A percentile compares a stretch with the other conserved stretches of the same genome.
phyloP scores from a whole-genome alignment of 2,888 invertebrate species.

The Acanthopleura granulata region DNA sequence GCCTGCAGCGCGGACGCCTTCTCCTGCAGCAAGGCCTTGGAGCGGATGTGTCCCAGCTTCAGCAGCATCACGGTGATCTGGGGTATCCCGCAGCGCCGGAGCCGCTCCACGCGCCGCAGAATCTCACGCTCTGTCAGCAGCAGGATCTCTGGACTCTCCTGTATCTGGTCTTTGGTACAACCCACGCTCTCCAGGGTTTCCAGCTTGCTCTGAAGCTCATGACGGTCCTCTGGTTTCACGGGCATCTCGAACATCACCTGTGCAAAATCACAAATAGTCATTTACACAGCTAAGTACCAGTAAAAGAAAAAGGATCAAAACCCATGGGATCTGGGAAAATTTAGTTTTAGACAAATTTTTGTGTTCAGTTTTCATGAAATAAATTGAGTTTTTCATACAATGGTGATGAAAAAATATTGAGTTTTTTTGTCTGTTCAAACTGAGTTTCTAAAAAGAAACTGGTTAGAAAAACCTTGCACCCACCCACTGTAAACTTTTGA shows the following conservation, averaged over 20 bases:
- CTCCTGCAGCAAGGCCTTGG: neutral
- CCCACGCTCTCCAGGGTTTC: constrained; percentile 29
- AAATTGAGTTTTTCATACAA: no score
- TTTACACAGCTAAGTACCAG: no score
- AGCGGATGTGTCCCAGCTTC: neutral
- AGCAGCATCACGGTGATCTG: constrained; percentile 8
- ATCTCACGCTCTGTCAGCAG: constrained; percentile 24
- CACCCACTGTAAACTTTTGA: no score
- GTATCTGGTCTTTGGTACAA: constrained; percentile 28
- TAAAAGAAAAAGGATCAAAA: no score
- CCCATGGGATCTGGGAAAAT: no score
- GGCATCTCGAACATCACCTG: neutral
- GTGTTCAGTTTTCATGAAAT: no score
- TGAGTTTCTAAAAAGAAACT: no score
- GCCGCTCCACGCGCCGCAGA: constrained; percentile 12
- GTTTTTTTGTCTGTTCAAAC: no score
- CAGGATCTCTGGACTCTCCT: constrained; percentile 27
- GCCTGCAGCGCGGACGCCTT: neutral
- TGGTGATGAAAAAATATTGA: no score
- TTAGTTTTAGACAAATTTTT: no score
- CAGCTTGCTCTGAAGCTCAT: constrained; percentile 28
- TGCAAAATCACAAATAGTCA: no score
- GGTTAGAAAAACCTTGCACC: no score
- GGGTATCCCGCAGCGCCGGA: constrained; percentile 8
- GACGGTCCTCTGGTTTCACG: constrained; percentile 1